A percentile compares a stretch with the other conserved stretches of the same genome.
phyloP scores from a whole-genome alignment of 2,888 invertebrate species.

The Isotomurus palustris region DNA sequence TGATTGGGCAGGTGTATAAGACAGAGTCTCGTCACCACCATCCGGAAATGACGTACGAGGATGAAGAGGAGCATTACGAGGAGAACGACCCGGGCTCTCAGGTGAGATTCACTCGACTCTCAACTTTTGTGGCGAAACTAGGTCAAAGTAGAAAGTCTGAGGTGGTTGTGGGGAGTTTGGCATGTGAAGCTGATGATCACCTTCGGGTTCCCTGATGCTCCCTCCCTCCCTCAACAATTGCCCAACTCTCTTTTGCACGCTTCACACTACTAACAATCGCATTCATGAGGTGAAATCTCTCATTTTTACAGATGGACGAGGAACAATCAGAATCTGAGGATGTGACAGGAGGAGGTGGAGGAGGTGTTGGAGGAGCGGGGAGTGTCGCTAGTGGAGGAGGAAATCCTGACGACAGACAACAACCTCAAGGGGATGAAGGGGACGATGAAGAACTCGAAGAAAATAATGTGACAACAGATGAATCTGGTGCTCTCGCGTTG shows the following conservation, averaged over 20 bases:
- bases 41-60: conserved; percentile 18
- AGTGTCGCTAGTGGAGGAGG: neutral
- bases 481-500: conserved; percentile 24
- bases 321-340: conserved; percentile 11
- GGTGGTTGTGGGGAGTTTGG: no score
- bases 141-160: conserved; percentile 40
- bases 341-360: neutral
- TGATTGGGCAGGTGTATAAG: neutral
- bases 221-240: neutral
- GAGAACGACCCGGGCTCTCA: conserved; percentile 38
- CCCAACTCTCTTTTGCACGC: neutral
- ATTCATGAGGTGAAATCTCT: neutral
- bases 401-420: neutral
- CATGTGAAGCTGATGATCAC: neutral
- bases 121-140: conserved; percentile 23
- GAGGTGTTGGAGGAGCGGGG: neutral
- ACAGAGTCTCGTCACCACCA: neutral
- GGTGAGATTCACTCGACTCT: conserved; percentile 9
- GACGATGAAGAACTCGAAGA: conserved; percentile 21
- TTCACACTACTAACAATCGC: neutral
- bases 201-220: no score
- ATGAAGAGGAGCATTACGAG: conserved; percentile 43
- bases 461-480: no score
- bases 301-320: conserved; percentile 27
- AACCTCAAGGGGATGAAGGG: neutral